These are phyloP conservation scores for Azemiops feae DNA, from an alignment of 2,113 vertebrate species.

Conservation along the genomic window DNA sequence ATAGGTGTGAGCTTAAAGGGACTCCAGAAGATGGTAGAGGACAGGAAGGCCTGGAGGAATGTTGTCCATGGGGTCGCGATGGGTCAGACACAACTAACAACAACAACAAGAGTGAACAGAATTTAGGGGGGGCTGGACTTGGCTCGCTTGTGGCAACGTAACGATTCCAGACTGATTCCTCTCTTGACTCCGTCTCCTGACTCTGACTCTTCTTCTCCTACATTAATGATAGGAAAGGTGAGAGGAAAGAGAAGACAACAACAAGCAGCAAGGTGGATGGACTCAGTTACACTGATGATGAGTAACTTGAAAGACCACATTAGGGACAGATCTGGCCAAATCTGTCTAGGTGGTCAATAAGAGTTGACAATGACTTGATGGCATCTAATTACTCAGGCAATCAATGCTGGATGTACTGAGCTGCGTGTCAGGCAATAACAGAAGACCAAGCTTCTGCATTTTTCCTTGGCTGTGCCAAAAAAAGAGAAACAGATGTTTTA, in stretches of 20 bases:
- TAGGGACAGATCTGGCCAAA: neutral
- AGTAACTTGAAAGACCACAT: neutral
- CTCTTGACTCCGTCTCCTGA: neutral
- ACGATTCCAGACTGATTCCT: neutral
- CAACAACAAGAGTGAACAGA: neutral
- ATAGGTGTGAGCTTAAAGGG: too few species aligned
- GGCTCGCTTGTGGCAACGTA: neutral
- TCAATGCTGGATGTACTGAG: neutral
- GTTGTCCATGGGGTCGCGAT: too few species aligned
- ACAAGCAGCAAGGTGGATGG: neutral
- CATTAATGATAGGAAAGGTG: neutral
- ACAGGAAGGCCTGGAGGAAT: too few species aligned
- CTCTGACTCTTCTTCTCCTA: neutral
- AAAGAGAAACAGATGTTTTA: neutral
- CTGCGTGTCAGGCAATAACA: neutral
- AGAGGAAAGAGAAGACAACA: neutral
- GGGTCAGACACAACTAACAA: too few species aligned
- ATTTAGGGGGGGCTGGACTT: neutral
- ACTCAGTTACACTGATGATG: neutral
- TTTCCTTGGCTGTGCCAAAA: too few species aligned
- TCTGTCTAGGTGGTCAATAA: neutral
- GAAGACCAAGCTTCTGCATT: neutral
- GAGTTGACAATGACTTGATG: neutral
- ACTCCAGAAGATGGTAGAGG: too few species aligned
- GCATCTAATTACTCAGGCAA: neutral